Conservation (phyloP, 2,113 vertebrate species). For the Equus przewalskii region DNA sequence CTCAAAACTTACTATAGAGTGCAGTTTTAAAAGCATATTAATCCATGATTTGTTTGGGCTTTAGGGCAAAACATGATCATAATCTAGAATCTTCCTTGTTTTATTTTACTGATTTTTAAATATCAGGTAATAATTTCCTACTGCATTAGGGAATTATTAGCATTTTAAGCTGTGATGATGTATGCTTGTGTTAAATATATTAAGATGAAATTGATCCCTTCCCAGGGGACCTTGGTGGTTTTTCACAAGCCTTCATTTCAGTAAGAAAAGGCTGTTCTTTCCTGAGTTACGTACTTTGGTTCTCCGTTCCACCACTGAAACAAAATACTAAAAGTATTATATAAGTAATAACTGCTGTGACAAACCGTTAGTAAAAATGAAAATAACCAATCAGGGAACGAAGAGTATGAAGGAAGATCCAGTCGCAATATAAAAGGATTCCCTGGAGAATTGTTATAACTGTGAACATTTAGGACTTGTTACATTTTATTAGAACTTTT, state of each 20-base stretch:
- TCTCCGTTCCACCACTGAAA: slow-evolving; percentile 65
- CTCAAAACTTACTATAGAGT: neutral
- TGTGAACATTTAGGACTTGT: slow-evolving; percentile 8
- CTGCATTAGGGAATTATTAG: slow-evolving; percentile 57
- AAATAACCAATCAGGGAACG: slow-evolving; percentile 44
- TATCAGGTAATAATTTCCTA: slow-evolving; percentile 71
- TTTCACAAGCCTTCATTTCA: slow-evolving; percentile 62
- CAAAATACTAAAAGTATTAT: slow-evolving; percentile 69
- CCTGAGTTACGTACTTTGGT: slow-evolving; percentile 49
- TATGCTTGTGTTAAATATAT: slow-evolving; percentile 69
- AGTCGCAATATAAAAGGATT: slow-evolving; percentile 52
- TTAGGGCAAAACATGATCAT: slow-evolving; percentile 49
- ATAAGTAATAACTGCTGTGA: slow-evolving; percentile 44
- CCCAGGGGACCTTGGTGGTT: slow-evolving; percentile 53
- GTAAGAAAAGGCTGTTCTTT: slow-evolving; percentile 68
- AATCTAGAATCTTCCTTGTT: slow-evolving; percentile 56
- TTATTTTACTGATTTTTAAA: slow-evolving; percentile 67
- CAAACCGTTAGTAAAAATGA: slow-evolving; percentile 36
- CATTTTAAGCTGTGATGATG: slow-evolving; percentile 75
- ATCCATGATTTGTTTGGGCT: slow-evolving; percentile 34
- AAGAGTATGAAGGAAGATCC: slow-evolving; percentile 41
- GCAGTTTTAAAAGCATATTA: slow-evolving; percentile 43
- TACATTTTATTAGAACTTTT: slow-evolving; percentile 50
- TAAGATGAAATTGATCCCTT: slow-evolving; percentile 74
- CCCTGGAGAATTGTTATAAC: slow-evolving; percentile 48